Evolutionary conservation across 2,797 vertebrate species (phyloP), one percentile per base, ranked within the genome.

Genomic region (Sylvilagus floridanus): DNA sequence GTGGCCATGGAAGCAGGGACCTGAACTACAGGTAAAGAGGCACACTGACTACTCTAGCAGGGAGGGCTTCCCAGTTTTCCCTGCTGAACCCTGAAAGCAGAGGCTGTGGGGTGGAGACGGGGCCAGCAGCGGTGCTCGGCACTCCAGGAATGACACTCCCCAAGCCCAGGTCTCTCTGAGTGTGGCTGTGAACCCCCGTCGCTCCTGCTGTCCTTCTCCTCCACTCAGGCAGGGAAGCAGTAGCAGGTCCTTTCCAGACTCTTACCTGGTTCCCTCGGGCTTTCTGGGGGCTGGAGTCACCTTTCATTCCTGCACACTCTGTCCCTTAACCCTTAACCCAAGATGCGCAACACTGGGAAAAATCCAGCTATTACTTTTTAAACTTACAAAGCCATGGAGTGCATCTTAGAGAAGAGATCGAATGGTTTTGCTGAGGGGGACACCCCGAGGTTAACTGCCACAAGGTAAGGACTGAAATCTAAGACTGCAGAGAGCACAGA

Each of bases 401-500:
- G 5, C 13, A 57, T 10, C 4, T 88, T 54, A 84, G 22, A 93
- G 30, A 92, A 88, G 35, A 84, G 28, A 72, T 62, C 21, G 12
- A 82, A n/a, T 30, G 3, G 32, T 91, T 90, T 87, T 63, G 26
- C 72, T 35, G 26, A 84, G 75, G 17, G 50, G 9, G 4, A 83
- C 32, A 69, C n/a, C 4, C 52, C 57, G 21, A 26, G 17, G 7
- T 75, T 87, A 77, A 81, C 1, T 32, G 30, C 37, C 17, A n/a
- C 52, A 89, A 65, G 75, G 69, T n/a, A 78, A 89, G 14, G n/a
- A 28, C 63, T 75, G 60, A 75, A 93, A 88, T 60, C 75, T 17
- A 91, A 22, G 32, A 12, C 35, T 2, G 7, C 69, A 19, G 28
- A 4, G 26, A 71, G 66, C 12, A 78, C 68, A 66, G 54, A 32